Percentiles rank a stretch among this genome's conserved stretches.
phyloP scores from a whole-genome alignment of 2,113 vertebrate species.

The Malurus elegans region DNA sequence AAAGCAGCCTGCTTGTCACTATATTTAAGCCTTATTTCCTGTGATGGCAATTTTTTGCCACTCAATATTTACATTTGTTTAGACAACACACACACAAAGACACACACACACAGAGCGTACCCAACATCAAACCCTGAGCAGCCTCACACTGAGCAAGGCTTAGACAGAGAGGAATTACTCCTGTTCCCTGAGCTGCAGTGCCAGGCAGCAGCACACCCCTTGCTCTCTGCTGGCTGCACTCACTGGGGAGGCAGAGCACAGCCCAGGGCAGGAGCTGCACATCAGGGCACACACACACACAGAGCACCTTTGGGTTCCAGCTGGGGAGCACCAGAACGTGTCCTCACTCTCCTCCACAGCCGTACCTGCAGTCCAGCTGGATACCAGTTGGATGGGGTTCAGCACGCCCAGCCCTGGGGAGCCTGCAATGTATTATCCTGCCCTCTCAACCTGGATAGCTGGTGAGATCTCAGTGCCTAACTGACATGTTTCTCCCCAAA shows the following conservation, averaged over 20 bases:
- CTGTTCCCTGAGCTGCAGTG: background rate
- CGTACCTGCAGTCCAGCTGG: background rate
- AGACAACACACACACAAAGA: background rate
- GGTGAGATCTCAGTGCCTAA: background rate
- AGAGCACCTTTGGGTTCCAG: background rate
- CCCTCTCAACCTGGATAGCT: background rate
- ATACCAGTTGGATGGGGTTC: background rate
- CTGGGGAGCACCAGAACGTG: background rate
- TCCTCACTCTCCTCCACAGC: background rate
- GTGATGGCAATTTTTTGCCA: background rate
- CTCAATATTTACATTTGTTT: background rate
- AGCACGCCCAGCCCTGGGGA: background rate
- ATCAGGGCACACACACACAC: background rate
- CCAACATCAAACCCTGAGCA: background rate
- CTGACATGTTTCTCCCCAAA: background rate
- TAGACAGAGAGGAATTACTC: background rate
- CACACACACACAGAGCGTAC: background rate
- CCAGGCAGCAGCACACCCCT: background rate
- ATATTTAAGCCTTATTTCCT: background rate
- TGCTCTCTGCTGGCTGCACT: background rate
- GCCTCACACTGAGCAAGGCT: background rate
- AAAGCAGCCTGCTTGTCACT: background rate
- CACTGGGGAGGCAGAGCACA: background rate
- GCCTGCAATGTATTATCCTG: background rate
- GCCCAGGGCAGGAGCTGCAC: background rate